These are phyloP conservation scores for Nemurella pictetii DNA, from an alignment of 2,888 invertebrate genomes.

Conservation along the genomic window DNA sequence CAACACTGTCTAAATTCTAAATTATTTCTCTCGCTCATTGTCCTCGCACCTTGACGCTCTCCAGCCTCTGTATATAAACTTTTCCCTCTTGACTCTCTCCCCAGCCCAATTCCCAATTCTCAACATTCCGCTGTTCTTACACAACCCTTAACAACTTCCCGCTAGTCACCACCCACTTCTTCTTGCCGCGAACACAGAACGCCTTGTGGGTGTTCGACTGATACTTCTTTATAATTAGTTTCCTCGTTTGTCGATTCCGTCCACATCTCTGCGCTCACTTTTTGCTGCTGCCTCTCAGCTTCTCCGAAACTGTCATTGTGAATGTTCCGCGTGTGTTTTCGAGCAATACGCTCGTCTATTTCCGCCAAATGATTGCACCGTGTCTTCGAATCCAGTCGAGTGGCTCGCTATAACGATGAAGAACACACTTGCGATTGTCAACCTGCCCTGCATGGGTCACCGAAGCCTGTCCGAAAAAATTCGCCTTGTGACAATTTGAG, in stretches of 20 bases:
- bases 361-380: background rate
- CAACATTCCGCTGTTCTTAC: background rate
- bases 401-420: background rate
- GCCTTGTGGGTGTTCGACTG: background rate
- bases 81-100: background rate
- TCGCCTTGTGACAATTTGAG: no score
- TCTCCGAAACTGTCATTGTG: background rate
- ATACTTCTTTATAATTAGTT: conserved; percentile 27
- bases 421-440: background rate
- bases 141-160: background rate
- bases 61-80: no score
- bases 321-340: background rate
- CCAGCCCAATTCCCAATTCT: background rate
- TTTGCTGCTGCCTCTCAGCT: background rate
- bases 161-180: background rate
- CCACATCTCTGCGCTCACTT: conserved; percentile 14
- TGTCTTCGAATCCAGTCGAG: background rate
- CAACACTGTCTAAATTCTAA: background rate
- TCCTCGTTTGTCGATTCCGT: conserved; percentile 24
- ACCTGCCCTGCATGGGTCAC: background rate
- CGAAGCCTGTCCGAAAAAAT: background rate
- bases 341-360: background rate
- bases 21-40: background rate
- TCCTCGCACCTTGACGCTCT: background rate
- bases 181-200: no score